These are phyloP conservation scores for Polydrusus cervinus DNA, from an alignment of 2,888 invertebrate species.

Conservation along the genomic window DNA sequence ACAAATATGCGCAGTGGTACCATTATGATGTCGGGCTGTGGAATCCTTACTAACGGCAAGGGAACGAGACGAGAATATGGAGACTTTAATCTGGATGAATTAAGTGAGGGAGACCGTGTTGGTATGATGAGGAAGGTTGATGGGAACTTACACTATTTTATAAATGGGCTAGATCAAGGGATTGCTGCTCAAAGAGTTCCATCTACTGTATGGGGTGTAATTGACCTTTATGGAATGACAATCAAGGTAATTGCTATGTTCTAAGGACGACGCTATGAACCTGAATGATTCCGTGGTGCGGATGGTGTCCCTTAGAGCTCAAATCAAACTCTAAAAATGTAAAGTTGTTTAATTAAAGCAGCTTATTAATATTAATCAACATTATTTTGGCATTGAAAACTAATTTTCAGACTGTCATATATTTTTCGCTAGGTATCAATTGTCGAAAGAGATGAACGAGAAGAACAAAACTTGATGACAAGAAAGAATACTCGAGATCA, in stretches of 20 bases:
- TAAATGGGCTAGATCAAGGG: conserved; percentile 95
- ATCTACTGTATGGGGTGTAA: conserved; percentile 91
- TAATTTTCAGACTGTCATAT: too few species aligned
- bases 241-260: conserved; percentile 77
- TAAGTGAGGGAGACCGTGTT: conserved; percentile 93
- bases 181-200: conserved; percentile 90
- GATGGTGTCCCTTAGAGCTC: too few species aligned
- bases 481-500: conserved; percentile 78
- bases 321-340: too few species aligned
- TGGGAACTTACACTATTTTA: conserved; percentile 92
- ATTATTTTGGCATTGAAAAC: too few species aligned
- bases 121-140: conserved; percentile 91
- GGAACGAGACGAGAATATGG: conserved; percentile 95
- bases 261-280: too few species aligned
- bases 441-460: conserved; percentile 86
- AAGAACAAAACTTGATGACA: conserved; percentile 84
- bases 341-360: too few species aligned
- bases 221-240: conserved; percentile 96
- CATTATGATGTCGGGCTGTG: conserved; percentile 98
- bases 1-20: conserved; percentile 95
- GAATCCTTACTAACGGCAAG: conserved; percentile 96
- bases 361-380: too few species aligned
- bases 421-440: conserved; percentile 79
- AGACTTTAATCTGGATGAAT: conserved; percentile 93
- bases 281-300: too few species aligned